Evolutionary conservation across 2,888 invertebrate genomes (phyloP).

Genomic region (Theretra japonica): DNA sequence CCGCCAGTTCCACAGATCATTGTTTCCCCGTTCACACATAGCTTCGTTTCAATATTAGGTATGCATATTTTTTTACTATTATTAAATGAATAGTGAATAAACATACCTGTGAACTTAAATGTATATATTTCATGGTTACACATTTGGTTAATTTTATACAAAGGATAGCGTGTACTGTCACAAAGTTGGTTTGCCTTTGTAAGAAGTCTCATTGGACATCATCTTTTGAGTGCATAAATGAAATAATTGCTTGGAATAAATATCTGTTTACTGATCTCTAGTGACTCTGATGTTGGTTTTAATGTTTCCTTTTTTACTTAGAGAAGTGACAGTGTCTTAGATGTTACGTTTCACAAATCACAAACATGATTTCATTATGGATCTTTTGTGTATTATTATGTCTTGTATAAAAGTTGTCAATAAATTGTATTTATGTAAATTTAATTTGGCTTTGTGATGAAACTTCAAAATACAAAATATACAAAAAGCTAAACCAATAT

Average conservation of each 20-base stretch:
- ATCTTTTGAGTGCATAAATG: slow-evolving; percentile 60
- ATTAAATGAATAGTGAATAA: slow-evolving; percentile 73
- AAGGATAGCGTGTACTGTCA: slow-evolving; percentile 75
- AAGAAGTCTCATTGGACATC: slow-evolving; percentile 59
- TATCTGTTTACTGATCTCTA: slow-evolving; percentile 76
- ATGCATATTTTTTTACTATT: slow-evolving; percentile 84
- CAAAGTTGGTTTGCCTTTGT: slow-evolving; percentile 75
- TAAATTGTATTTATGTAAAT: slow-evolving; percentile 84
- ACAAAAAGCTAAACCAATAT: slow-evolving; percentile 79
- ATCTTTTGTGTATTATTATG: slow-evolving; percentile 79
- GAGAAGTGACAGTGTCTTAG: slow-evolving; percentile 66
- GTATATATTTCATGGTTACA: slow-evolving; percentile 83
- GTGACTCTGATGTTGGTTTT: slow-evolving; percentile 69
- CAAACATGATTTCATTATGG: slow-evolving; percentile 70
- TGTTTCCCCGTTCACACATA: slow-evolving; percentile 79
- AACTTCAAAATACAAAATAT: slow-evolving; percentile 83
- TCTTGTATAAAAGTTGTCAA: slow-evolving; percentile 82
- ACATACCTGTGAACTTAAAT: slow-evolving; percentile 76
- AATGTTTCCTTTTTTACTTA: slow-evolving; percentile 60
- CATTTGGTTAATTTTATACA: slow-evolving; percentile 83
- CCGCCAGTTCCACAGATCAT: slow-evolving; percentile 68
- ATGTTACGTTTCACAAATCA: slow-evolving; percentile 64
- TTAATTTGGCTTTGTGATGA: slow-evolving; percentile 84
- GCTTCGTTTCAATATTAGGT: slow-evolving; percentile 84
- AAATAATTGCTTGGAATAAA: slow-evolving; percentile 52